Evolutionary conservation across 1,140 invertebrate genomes (phyloP), one percentile per base, ranked within the genome.

Genomic region (Drosophila quadrilineata): DNA sequence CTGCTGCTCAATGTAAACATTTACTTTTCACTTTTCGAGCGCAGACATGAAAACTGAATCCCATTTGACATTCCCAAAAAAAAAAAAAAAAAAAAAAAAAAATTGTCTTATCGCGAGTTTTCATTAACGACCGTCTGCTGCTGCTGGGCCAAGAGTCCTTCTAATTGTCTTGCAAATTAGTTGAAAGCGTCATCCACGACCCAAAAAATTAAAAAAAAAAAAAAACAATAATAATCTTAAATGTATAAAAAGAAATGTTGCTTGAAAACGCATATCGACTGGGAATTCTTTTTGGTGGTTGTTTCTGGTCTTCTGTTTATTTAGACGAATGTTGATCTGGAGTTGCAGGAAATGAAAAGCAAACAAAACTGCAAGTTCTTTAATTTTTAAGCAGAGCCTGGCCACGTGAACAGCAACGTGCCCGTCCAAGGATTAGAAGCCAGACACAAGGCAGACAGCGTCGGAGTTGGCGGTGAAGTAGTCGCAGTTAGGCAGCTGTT

Each of bases 131-230:
- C 31, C 75, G 75, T 73, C 71, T 72, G 69, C 45, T 41, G 6
- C 49, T 43, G 33, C 33, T 35, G 31, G 29, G 46, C 62, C 71
- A 64, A 26, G 75, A 58, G 77, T 84, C 77, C 76, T 85, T 85
- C 74, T 85, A 85, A 85, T 85, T 85, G 79, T 85, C 80, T 79
- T 85, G 79, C 79, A 85, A 85, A 85, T 85, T 85, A 85, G 79
- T 71, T 71, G 74, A 49, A 40, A 53, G 53, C 36, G 33, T 28
- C 24, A 49, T 22, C 26, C 9, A 52, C 62, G 68, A 72, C 58
- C 65, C 66, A 35, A 53, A 65, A 43, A 56, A 46, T 21, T n/a
- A 36, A 29, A 24, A 54, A 52, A 19, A 46, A 28, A 17, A 17
- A 31, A 53, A 29, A 40, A 41, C n/a, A 41, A 17, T 10, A 22